phyloP scores from a whole-genome alignment of 2,888 invertebrate species.

The Caenorhabditis sp. region DNA sequence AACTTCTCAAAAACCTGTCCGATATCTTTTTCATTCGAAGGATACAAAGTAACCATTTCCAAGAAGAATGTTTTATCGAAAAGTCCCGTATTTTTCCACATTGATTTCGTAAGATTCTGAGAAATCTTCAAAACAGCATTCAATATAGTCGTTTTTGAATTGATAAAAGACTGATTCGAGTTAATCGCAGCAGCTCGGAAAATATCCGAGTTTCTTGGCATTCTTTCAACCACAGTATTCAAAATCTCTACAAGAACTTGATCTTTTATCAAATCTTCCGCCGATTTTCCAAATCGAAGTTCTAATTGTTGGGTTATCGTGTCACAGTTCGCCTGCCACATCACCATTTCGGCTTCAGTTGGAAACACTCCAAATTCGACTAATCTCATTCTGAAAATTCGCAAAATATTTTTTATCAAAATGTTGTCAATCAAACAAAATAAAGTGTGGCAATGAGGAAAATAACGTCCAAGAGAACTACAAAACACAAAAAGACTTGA shows the following conservation, averaged over 20 bases:
- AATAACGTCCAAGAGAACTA: too few species aligned
- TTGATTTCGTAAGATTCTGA: background rate
- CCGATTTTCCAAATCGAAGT: conserved; percentile 7
- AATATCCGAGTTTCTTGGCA: conserved; percentile 7
- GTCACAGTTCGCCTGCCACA: conserved; percentile 34
- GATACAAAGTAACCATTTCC: background rate
- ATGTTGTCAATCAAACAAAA: too few species aligned
- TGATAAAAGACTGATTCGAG: background rate
- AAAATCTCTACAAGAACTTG: conserved; percentile 24
- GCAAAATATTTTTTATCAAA: too few species aligned
- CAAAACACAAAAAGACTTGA: too few species aligned
- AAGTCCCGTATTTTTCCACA: background rate
- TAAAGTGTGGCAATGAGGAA: too few species aligned
- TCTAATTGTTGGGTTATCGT: conserved; percentile 31
- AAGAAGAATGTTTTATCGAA: background rate
- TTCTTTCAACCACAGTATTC: conserved; percentile 21
- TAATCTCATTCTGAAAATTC: conserved; percentile 23
- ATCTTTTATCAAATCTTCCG: conserved; percentile 20
- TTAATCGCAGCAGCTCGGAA: background rate
- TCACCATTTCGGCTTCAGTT: conserved; percentile 20
- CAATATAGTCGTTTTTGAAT: background rate
- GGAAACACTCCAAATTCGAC: conserved; percentile 25
- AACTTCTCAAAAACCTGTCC: background rate
- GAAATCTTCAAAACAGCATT: background rate
- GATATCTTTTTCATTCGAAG: background rate